Evolutionary conservation across 2,797 vertebrate species (phyloP), one percentile per base, ranked within the genome.

Genomic region (Malacoraja senta): DNA sequence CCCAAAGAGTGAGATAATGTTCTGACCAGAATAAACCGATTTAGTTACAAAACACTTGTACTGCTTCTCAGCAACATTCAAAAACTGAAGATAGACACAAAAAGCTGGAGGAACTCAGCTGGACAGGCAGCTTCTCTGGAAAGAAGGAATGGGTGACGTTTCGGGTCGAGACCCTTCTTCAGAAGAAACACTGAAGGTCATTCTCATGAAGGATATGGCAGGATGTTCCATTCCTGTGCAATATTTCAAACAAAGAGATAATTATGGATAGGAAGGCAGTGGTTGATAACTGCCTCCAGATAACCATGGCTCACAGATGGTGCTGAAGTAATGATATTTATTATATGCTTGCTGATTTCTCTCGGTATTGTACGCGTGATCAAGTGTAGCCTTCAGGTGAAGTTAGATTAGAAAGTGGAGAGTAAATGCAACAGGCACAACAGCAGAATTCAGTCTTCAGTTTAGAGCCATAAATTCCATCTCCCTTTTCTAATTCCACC

Each of bases 1-100:
- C 90, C 90, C 71, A 76, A 92, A 92, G 90, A 92, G 72, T 92
- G 90, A 92, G 90, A 92, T 92, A 92, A 92, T 92, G 90, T 53
- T 53, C 90, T 92, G 90, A 53, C 90, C 90, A n/a, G 90, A 92
- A 76, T 53, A 92, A 90, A 92, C 90, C 58, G 71, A 38, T 76
- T 92, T 53, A 53, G 26, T 92, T 76, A 68, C 90, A 72, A 76
- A 76, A 76, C 53, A 10, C 72, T 72, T 76, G 90, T 91, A 76
- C 44, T 92, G 76, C 71, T 53, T 92, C 71, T 76, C 90, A 29
- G 90, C 90, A 92, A 58, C 35, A 92, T 76, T 44, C 71, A 92
- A 92, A 71, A 76, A 17, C 90, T 92, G 44, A 53, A 53, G 44
- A 53, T 53, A 53, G 44, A 53, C 3, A 53, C 44, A 53, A 53